These are phyloP conservation scores for Sibirionetta formosa DNA, from an alignment of 2,797 vertebrate genomes.

Conservation along the genomic window DNA sequence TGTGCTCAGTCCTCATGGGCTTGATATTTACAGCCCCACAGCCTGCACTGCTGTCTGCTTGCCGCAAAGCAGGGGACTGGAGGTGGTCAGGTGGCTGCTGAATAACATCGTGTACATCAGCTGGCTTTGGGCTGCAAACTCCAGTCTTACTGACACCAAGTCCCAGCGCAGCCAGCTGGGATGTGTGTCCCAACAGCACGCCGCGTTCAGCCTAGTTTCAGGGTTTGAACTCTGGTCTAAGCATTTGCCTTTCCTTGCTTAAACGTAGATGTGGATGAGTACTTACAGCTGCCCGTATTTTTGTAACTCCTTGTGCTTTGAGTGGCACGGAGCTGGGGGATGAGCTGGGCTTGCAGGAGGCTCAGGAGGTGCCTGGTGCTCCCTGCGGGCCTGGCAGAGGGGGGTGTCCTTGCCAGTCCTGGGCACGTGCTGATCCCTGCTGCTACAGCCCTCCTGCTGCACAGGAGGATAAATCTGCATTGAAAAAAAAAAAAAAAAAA, in stretches of 20 bases:
- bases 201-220: not conserved
- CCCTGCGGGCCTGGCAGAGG: not conserved
- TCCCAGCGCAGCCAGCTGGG: not conserved
- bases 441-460: not conserved
- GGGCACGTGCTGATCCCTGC: not conserved
- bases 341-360: not conserved
- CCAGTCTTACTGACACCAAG: fast-evolving
- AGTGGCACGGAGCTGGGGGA: not conserved
- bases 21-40: not conserved
- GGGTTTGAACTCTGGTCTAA: not conserved
- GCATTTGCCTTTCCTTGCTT: not conserved
- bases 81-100: not conserved
- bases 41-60: not conserved
- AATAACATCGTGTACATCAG: fast-evolving
- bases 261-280: not conserved
- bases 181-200: fast-evolving
- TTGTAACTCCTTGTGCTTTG: not conserved
- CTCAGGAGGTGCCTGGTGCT: not conserved
- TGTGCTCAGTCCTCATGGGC: not conserved
- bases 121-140: not conserved
- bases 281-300: not conserved
- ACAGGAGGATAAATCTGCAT: not conserved
- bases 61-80: not conserved
- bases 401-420: not conserved
- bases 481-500: not conserved